Evolutionary conservation across 37 sponge, comb jelly and placozoan species (phyloP).

Genomic region (Aplysina aerophoba): DNA sequence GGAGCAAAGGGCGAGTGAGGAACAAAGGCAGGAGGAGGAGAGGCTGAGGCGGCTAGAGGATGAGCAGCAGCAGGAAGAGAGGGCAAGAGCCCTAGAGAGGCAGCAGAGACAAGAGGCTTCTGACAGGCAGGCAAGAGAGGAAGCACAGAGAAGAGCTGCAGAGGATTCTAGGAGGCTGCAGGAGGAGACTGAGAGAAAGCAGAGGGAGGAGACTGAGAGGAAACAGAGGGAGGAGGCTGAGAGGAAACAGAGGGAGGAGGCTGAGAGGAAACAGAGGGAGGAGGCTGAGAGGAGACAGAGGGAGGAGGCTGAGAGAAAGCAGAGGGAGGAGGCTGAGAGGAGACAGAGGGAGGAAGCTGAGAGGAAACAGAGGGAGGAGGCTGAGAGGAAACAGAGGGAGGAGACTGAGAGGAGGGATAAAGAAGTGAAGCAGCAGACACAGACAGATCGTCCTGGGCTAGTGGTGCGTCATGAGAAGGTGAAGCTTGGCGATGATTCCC

Average conservation of each 20-base stretch:
- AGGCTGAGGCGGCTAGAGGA: not conserved
- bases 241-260: constrained; percentile 23
- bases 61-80: constrained; percentile 14
- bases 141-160: constrained; percentile 28
- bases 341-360: constrained; percentile 4
- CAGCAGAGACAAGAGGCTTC: constrained; percentile 44
- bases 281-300: not conserved
- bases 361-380: not conserved
- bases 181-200: constrained; percentile 3
- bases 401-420: constrained; percentile 5
- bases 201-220: constrained; percentile 11
- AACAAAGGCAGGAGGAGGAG: constrained; percentile 34
- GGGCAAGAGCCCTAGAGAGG: constrained; percentile 25
- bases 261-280: not conserved
- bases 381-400: constrained; percentile 5
- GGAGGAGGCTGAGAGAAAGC: not conserved
- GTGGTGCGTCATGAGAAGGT: not conserved
- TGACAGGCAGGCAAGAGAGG: constrained; percentile 22
- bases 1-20: constrained; percentile 26
- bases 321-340: not conserved
- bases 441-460: not conserved
- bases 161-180: not conserved
- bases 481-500: not conserved
- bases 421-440: not conserved
- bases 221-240: not conserved